A percentile compares a stretch with the other conserved stretches of the same genome.
Conservation (phyloP, 2,113 vertebrate genomes). For the Lichenostomus cassidix region DNA sequence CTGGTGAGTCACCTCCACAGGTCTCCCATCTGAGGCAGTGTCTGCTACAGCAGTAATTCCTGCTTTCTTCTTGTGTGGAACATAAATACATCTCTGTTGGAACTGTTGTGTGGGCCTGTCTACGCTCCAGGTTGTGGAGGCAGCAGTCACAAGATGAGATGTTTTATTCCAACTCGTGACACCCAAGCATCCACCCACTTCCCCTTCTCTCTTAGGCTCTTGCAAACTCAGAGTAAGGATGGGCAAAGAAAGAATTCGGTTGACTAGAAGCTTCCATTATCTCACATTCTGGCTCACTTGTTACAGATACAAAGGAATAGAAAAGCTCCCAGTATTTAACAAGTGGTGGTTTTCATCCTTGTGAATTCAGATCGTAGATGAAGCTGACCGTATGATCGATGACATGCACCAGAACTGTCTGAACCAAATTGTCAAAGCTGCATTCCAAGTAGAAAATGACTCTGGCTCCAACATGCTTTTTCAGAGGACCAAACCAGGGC, state of each 20-base stretch:
- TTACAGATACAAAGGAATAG: not conserved
- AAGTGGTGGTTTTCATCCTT: not conserved
- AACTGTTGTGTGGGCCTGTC: not conserved
- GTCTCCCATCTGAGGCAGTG: not conserved
- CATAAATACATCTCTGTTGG: not conserved
- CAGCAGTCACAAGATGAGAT: not conserved
- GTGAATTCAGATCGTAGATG: slow-evolving; percentile 85
- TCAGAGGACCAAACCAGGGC: slow-evolving; percentile 70
- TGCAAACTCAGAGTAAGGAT: not conserved
- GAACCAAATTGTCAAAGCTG: slow-evolving; percentile 82
- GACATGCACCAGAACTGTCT: slow-evolving; percentile 95
- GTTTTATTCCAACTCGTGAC: not conserved
- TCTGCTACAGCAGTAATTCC: not conserved
- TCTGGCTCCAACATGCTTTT: slow-evolving; percentile 62
- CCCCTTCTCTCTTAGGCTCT: not conserved
- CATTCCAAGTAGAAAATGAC: slow-evolving; percentile 53
- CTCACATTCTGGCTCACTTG: not conserved
- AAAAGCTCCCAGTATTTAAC: not conserved
- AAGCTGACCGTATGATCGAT: slow-evolving; percentile 96
- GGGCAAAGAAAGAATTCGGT: not conserved
- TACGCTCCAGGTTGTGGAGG: not conserved
- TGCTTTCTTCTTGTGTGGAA: not conserved
- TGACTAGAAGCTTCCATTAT: not conserved
- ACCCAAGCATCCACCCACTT: not conserved
- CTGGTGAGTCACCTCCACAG: slow-evolving; percentile 79